phyloP scores from a whole-genome alignment of 1,140 invertebrate species.

The Vollenhovia emeryi region DNA sequence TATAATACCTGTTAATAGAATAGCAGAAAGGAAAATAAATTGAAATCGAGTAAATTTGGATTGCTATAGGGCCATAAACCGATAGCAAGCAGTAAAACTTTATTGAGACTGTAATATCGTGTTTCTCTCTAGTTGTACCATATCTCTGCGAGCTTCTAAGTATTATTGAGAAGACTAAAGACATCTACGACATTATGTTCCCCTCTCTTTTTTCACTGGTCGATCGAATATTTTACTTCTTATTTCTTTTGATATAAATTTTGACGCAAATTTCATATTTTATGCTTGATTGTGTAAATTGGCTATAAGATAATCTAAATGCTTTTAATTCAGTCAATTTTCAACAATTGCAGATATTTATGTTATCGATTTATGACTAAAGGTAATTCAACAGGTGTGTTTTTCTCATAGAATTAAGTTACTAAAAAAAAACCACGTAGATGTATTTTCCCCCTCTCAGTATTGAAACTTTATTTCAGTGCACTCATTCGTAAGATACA shows the following conservation, averaged over 20 bases:
- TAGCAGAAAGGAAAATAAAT: not conserved
- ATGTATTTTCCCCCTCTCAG: no score
- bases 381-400: not conserved
- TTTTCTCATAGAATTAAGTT: not conserved
- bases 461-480: no score
- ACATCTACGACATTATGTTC: not conserved
- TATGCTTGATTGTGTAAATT: not conserved
- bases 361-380: not conserved
- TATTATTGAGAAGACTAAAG: not conserved
- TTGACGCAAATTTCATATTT: not conserved
- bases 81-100: not conserved
- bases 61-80: conserved; percentile 9
- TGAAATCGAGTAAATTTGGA: not conserved
- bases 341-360: not conserved
- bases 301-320: no score
- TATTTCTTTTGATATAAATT: not conserved
- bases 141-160: not conserved
- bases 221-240: not conserved
- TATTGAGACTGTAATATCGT: not conserved
- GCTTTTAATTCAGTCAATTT: no score
- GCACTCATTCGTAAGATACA: no score
- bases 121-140: not conserved
- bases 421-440: no score
- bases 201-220: not conserved
- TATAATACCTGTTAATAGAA: not conserved